Conservation (phyloP, 2,113 vertebrate genomes). For the Neomonachus schauinslandi region DNA sequence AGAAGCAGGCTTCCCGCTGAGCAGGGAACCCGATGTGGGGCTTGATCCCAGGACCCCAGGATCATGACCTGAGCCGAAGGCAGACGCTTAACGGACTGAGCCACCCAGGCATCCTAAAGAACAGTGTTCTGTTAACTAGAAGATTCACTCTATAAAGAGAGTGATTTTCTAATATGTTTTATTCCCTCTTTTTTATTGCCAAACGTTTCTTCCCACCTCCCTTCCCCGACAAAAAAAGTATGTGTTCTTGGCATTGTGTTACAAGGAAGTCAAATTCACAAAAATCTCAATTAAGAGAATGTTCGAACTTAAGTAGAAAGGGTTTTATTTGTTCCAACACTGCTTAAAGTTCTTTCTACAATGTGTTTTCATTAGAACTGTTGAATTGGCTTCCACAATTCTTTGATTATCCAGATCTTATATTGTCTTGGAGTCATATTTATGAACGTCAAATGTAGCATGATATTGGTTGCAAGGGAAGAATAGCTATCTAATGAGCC, state of each 20-base stretch:
- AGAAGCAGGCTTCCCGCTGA: background rate
- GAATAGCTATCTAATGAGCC: too few relatives aligned
- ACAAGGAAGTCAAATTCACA: background rate
- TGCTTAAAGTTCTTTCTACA: background rate
- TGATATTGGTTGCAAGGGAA: background rate
- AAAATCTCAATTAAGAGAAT: background rate
- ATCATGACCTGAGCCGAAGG: background rate
- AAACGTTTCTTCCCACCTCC: background rate
- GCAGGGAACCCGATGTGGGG: background rate
- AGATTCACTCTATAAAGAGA: slow-evolving; percentile 3
- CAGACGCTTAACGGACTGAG: background rate
- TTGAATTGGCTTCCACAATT: background rate
- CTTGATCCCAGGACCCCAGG: background rate
- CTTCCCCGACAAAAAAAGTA: background rate
- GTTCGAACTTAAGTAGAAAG: background rate
- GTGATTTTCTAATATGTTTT: background rate
- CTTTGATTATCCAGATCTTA: background rate
- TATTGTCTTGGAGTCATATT: background rate
- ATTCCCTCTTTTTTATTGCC: background rate
- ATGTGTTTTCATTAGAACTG: background rate
- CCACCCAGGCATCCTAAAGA: too few relatives aligned
- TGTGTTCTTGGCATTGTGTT: background rate
- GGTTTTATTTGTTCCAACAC: background rate
- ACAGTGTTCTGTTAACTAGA: background rate
- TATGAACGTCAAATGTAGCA: background rate